Base-by-base conservation (phyloP, 1,140 invertebrate species). In the Brachionus angularis region DNA sequence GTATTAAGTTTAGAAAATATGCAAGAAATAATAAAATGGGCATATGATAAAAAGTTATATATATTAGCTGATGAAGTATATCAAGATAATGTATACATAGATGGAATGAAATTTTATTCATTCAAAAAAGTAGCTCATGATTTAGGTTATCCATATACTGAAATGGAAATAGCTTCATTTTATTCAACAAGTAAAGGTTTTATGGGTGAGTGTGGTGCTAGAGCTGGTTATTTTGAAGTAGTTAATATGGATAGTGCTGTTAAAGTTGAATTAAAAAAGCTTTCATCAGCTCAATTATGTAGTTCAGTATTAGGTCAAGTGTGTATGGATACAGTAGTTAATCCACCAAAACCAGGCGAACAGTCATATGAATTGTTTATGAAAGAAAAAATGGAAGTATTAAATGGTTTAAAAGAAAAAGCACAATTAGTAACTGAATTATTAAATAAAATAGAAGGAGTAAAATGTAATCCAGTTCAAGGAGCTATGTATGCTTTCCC, bases 401-500 rank as follows among this genome's bases (percentile, higher is more conserved):
- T 98, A 29, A 78, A 85, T 31, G 90, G 91, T 0, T 83, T 99
- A 12, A 87, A 86, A 64, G 80, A 87, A 74, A 82, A 86, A 73
- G 94, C 89, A 62, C 84, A 87, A 74, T 85, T 98, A 81, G 89
- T 96, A 25, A 88, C 88, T 1, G 87, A 95, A 31, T 89, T 91
- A 2, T 90, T 98, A 75, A 97, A 96, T 82, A 85, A 84, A 34
- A 92, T 97, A 77, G 86, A 90, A 75, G 93, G 93, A 14, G 91
- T 93, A 75, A 86, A 81, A 36, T 93, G 90, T 75, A 92, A 90
- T 78, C 80, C 85, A 61, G 89, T 96, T 71, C 71, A 55, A 55
- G 74, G 74, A 16, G 93, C 95, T 1, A 97, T 98, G 95, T 98
- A 98, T 81, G 93, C 93, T 33, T 83, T 98, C 79, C 95, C 95